Evolutionary conservation across 2,797 vertebrate genomes (phyloP), one percentile per base, ranked within the genome.

Genomic region (Amniataba percoides): DNA sequence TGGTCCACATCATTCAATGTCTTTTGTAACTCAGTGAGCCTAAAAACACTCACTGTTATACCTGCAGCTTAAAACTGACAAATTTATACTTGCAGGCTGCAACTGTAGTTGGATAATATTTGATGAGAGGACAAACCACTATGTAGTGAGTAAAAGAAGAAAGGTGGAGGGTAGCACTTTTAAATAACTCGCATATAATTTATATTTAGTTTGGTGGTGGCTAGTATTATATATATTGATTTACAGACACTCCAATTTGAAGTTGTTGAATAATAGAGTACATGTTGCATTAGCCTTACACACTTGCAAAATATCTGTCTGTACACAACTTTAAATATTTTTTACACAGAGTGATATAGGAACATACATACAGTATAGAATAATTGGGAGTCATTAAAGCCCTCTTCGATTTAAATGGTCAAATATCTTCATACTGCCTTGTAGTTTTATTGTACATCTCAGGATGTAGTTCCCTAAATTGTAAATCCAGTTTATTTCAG

Each of bases 241-340:
- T 91, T 90, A 91, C 88, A 93, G 71, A 86, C 85, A 87, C 88
- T 91, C 78, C 89, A 91, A 91, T 92, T 91, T 91, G 87, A 91
- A 87, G 86, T 89, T 83, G 74, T 80, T 86, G 53, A 88, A 81
- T 87, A 86, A 59, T 84, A 88, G 87, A 82, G 84, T 86, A 90
- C 81, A 87, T 45, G 77, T 88, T 86, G 86, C 83, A 87, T 90
- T 82, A 89, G 81, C 71, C 74, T 68, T 72, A 80, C 75, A 92
- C 89, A 86, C 89, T 93, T 92, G 72, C 87, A 90, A 93, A 92
- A 92, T 84, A 68, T 83, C 82, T 87, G 89, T 89, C 85, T 95
- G 93, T 93, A 93, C 92, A 93, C 82, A 89, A 63, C 81, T 91
- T 91, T 82, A 83, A 83, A 92, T 82, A 90, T 51, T 55, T 85